Percentiles rank a stretch among this genome's conserved stretches.
These are phyloP conservation scores for Forbesichthys papilliferus DNA, from an alignment of 2,113 vertebrate genomes.

Conservation along the genomic window DNA sequence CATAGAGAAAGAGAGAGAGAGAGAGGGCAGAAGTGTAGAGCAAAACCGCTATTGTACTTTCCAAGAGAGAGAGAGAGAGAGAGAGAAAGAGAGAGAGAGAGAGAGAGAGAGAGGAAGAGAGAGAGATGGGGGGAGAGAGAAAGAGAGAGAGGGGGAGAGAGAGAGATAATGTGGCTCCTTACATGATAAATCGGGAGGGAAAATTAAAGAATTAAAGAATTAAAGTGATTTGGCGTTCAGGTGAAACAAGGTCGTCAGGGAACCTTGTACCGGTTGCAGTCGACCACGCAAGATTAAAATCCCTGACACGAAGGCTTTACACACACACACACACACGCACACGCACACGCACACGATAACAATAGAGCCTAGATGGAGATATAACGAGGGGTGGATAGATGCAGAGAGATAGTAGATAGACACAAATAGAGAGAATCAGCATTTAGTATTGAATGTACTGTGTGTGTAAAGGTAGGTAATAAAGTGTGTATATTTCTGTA, in stretches of 20 bases:
- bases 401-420: not conserved
- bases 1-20: not conserved
- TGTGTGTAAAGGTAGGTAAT: not conserved
- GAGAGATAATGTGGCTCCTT: constrained; percentile 21
- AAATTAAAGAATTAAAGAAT: constrained; percentile 43
- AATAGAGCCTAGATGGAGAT: not conserved
- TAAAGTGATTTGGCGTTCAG: constrained; percentile 55
- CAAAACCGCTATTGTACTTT: too few relatives aligned
- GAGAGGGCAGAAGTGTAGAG: not conserved
- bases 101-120: not conserved
- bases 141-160: constrained; percentile 38
- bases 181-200: constrained; percentile 21
- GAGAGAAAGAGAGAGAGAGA: not conserved
- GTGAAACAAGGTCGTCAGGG: constrained; percentile 48
- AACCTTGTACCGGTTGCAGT: constrained; percentile 41
- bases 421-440: not conserved
- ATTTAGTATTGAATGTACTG: too few relatives aligned
- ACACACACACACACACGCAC: constrained; percentile 14
- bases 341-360: constrained; percentile 7
- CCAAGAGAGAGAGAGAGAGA: not conserved
- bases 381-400: not conserved
- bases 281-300: constrained; percentile 43
- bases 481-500: constrained; percentile 31
- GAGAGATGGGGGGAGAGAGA: constrained; percentile 27
- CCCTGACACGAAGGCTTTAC: constrained; percentile 36